Conservation (phyloP, 2,113 vertebrate species). For the Pelmatolapia mariae region DNA sequence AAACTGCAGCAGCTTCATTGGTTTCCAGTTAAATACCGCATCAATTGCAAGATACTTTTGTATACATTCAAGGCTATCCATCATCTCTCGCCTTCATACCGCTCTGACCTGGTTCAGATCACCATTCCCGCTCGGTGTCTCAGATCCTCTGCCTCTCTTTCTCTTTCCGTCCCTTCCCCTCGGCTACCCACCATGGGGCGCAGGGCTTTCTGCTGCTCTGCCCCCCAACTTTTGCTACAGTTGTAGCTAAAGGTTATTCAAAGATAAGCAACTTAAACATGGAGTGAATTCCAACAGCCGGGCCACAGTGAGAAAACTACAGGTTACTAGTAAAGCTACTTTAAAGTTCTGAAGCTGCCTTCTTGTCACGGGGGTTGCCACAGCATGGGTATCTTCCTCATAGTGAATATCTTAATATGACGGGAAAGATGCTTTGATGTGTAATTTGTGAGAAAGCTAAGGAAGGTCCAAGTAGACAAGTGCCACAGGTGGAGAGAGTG, state of each 20-base stretch:
- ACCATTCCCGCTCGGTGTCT: too few relatives aligned
- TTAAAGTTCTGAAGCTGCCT: background rate
- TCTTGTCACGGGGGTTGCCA: background rate
- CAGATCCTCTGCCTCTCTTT: too few relatives aligned
- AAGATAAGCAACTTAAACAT: background rate
- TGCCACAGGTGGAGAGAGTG: background rate
- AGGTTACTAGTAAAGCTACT: background rate
- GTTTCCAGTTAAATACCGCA: too few relatives aligned
- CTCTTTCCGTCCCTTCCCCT: too few relatives aligned
- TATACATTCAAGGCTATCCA: too few relatives aligned
- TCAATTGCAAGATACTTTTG: too few relatives aligned
- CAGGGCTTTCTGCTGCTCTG: too few relatives aligned
- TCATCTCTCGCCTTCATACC: too few relatives aligned
- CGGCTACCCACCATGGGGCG: too few relatives aligned
- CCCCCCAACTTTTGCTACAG: too few relatives aligned
- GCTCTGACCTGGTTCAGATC: too few relatives aligned
- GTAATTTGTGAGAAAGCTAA: background rate
- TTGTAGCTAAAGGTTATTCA: background rate
- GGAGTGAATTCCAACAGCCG: rapidly evolving
- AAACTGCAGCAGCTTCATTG: background rate
- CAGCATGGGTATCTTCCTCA: background rate
- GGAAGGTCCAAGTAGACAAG: background rate
- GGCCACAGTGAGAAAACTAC: background rate
- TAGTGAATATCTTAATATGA: background rate
- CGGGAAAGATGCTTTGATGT: background rate